Evolutionary conservation across 2,888 invertebrate genomes (phyloP).

Genomic region (Euzophera pinguis): DNA sequence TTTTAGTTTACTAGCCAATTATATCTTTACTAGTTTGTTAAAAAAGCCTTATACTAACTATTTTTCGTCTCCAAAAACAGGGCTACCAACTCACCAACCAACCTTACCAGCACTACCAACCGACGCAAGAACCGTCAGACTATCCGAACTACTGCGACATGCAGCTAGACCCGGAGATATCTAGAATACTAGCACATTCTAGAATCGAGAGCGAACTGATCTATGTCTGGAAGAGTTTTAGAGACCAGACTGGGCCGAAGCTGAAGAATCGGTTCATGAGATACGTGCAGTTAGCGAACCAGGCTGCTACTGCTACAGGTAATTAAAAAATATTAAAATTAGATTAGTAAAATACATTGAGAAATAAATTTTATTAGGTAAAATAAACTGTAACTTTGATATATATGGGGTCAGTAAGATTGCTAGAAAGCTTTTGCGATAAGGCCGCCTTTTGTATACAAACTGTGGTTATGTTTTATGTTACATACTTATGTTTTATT

Average conservation of each 20-base stretch:
- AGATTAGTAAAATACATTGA: too few species aligned
- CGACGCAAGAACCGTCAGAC: constrained; percentile 42
- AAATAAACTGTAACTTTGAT: too few species aligned
- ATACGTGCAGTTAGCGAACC: constrained; percentile 89
- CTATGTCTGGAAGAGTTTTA: constrained; percentile 90
- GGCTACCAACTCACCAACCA: constrained; percentile 45
- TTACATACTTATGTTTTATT: too few species aligned
- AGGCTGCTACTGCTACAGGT: constrained; percentile 88
- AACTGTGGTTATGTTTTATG: too few species aligned
- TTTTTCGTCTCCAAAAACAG: constrained; percentile 15
- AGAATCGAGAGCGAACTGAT: constrained; percentile 86
- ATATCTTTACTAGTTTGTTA: neutral
- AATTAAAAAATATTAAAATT: too few species aligned
- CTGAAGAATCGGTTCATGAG: constrained; percentile 87
- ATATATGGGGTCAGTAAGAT: too few species aligned
- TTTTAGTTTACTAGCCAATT: too few species aligned
- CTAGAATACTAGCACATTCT: constrained; percentile 84
- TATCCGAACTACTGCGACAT: constrained; percentile 77
- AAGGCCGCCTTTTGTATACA: too few species aligned
- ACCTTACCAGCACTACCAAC: constrained; percentile 56
- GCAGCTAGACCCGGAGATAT: constrained; percentile 82
- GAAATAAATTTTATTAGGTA: too few species aligned
- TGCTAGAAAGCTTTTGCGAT: too few species aligned
- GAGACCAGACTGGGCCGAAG: constrained; percentile 88
- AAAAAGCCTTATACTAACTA: neutral